Percentiles rank a stretch among this genome's conserved stretches.
These are phyloP conservation scores for Labia minor DNA, from an alignment of 2,888 invertebrate species.

Conservation along the genomic window DNA sequence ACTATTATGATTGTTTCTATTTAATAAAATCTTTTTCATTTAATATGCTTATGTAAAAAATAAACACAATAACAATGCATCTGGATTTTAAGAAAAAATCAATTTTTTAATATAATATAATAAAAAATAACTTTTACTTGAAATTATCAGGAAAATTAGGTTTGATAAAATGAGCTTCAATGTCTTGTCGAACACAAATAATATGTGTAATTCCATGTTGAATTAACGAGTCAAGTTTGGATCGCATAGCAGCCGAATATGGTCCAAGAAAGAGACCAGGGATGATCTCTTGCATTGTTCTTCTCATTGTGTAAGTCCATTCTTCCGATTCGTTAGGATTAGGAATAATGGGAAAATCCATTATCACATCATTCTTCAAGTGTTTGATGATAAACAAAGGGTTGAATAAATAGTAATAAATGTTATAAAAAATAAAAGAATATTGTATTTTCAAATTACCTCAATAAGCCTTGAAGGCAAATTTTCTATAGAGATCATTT, in stretches of 20 bases:
- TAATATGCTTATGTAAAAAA: background rate
- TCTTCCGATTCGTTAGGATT: constrained; percentile 25
- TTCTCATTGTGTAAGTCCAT: constrained; percentile 36
- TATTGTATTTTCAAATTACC: background rate
- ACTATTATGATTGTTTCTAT: too few species aligned
- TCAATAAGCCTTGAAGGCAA: background rate
- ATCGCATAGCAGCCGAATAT: constrained; percentile 49
- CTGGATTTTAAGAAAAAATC: too few species aligned
- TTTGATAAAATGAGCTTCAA: constrained; percentile 50
- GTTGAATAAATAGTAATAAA: background rate
- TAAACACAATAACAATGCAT: background rate
- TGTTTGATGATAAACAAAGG: background rate
- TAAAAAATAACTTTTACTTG: constrained; percentile 38
- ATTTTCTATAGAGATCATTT: constrained; percentile 3
- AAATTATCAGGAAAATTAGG: constrained; percentile 52
- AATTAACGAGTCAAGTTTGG: constrained; percentile 41
- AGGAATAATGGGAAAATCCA: constrained; percentile 22
- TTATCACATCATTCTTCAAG: background rate
- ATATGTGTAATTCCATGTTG: constrained; percentile 53
- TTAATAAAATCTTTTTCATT: background rate
- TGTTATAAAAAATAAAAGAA: background rate
- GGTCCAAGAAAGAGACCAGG: constrained; percentile 55
- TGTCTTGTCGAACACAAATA: constrained; percentile 51
- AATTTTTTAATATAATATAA: too few species aligned
- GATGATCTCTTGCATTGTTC: constrained; percentile 50